Percentiles rank a stretch among this genome's conserved stretches.
Evolutionary conservation across 1,140 invertebrate genomes (phyloP).

Genomic region (Tetraneura akinire): DNA sequence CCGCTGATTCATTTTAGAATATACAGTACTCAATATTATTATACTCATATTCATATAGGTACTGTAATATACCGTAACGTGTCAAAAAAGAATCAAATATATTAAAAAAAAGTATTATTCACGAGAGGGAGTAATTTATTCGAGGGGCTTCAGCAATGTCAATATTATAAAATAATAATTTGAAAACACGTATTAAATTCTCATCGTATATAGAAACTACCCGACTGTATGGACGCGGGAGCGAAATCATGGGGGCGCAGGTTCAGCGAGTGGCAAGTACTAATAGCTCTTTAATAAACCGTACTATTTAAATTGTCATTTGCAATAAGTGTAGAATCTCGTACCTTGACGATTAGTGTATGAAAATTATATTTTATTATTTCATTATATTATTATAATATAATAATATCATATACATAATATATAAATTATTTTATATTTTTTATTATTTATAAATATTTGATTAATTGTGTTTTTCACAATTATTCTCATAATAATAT

Average conservation of each 20-base stretch:
- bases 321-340: neutral
- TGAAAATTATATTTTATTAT: no score
- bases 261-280: neutral
- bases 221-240: neutral
- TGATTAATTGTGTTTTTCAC: no score
- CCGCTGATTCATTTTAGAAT: neutral
- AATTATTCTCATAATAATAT: no score
- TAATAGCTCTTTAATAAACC: neutral
- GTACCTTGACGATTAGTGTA: no score
- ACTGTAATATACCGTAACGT: no score
- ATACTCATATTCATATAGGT: no score
- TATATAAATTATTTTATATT: no score
- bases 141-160: neutral
- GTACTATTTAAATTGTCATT: neutral
- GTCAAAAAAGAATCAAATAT: no score
- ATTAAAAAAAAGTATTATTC: conserved; percentile 5
- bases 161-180: conserved; percentile 45
- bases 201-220: conserved; percentile 26
- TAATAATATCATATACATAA: no score
- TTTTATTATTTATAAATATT: no score
- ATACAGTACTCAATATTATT: no score
- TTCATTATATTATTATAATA: no score
- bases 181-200: conserved; percentile 41
- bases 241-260: conserved; percentile 32
- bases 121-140: neutral